phyloP scores from a whole-genome alignment of 2,888 invertebrate species.

The Craniophora ligustri region DNA sequence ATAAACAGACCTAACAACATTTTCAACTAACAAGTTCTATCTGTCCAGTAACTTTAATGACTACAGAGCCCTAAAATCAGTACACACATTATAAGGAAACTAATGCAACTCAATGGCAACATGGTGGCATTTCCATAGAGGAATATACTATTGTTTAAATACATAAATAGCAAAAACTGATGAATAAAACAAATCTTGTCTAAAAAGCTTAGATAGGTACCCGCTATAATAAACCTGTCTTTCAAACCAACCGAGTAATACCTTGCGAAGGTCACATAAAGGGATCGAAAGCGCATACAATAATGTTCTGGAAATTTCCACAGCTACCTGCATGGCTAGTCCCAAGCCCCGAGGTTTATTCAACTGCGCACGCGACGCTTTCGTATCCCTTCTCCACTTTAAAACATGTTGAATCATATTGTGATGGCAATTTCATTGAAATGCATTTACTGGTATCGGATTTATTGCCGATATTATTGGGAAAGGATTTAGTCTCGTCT shows the following conservation, averaged over 20 bases:
- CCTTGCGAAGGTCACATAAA: constrained; percentile 20
- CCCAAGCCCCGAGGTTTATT: constrained; percentile 15
- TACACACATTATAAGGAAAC: too few species aligned
- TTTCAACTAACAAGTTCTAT: too few species aligned
- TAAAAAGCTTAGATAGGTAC: background rate
- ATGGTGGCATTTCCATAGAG: too few species aligned
- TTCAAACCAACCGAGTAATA: background rate
- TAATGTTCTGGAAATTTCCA: constrained; percentile 47
- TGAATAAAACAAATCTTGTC: background rate
- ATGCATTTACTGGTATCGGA: background rate
- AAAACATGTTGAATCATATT: constrained; percentile 16
- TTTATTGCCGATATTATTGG: background rate
- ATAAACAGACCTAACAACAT: too few species aligned
- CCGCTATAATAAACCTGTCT: constrained; percentile 2
- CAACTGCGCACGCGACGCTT: constrained; percentile 19
- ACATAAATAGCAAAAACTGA: background rate
- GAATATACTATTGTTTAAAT: background rate
- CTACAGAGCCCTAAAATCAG: too few species aligned
- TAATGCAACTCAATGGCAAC: too few species aligned
- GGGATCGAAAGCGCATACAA: constrained; percentile 14
- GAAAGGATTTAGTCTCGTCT: background rate
- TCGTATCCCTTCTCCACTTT: constrained; percentile 16
- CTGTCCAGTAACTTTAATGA: too few species aligned
- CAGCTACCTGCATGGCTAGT: constrained; percentile 33
- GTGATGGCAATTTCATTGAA: constrained; percentile 7